These are phyloP conservation scores for Lasioglossum lativentre DNA, from an alignment of 2,888 invertebrate genomes.

Conservation along the genomic window DNA sequence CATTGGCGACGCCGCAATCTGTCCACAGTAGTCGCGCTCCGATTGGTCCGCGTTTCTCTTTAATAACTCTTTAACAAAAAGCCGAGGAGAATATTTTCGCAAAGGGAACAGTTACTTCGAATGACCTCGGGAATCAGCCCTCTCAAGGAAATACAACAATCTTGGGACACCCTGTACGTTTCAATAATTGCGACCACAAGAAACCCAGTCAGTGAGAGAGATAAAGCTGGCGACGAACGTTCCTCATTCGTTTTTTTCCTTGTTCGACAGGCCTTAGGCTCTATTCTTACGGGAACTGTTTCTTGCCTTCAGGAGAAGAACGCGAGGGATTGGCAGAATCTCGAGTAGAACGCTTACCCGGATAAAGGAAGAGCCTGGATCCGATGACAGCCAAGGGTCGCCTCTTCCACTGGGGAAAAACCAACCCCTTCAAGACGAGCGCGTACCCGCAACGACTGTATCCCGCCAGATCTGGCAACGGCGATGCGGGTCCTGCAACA, in stretches of 20 bases:
- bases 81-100: too few species aligned
- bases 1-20: too few species aligned
- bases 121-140: too few species aligned
- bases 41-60: too few species aligned
- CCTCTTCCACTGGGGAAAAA: constrained; percentile 89
- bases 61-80: too few species aligned
- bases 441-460: constrained; percentile 85
- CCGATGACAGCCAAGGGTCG: constrained; percentile 87
- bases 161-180: not conserved
- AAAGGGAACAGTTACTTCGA: too few species aligned
- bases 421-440: constrained; percentile 88
- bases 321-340: constrained; percentile 38
- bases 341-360: constrained; percentile 81
- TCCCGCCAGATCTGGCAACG: constrained; percentile 85
- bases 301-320: constrained; percentile 26
- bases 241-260: not conserved
- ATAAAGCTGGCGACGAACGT: constrained; percentile 24
- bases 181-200: constrained; percentile 33
- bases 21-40: too few species aligned
- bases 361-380: constrained; percentile 87
- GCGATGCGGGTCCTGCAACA: constrained; percentile 85
- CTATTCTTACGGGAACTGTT: constrained; percentile 20
- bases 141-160: too few species aligned
- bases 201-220: not conserved
- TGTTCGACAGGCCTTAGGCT: constrained; percentile 18